A percentile compares a stretch with the other conserved stretches of the same genome.
Evolutionary conservation across 1,140 invertebrate genomes (phyloP).

Genomic region (Temnothorax curvispinosus): DNA sequence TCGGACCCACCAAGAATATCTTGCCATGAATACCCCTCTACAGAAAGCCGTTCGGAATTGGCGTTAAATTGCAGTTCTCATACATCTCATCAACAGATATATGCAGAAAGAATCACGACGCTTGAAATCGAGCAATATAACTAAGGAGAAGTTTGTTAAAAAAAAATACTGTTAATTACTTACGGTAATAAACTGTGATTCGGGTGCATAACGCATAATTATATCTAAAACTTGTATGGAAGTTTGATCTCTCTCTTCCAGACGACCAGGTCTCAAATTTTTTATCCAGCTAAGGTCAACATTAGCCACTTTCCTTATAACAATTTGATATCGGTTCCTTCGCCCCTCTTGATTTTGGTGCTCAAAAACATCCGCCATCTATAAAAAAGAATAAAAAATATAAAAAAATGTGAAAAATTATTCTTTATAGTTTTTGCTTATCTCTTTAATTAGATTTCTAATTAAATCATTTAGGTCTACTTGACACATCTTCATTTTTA

Average conservation of each 20-base stretch:
- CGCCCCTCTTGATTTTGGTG: conserved; percentile 78
- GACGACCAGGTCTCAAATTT: conserved; percentile 83
- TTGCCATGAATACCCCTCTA: too few relatives aligned
- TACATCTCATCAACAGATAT: too few relatives aligned
- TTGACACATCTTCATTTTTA: too few relatives aligned
- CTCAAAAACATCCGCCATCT: conserved; percentile 35
- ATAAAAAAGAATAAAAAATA: not conserved
- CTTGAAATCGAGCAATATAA: too few relatives aligned
- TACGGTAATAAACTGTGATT: not conserved
- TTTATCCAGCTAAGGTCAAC: conserved; percentile 87
- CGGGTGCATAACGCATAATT: conserved; percentile 89
- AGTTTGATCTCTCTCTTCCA: conserved; percentile 87
- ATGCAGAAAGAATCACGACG: too few relatives aligned
- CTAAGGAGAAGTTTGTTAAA: too few relatives aligned
- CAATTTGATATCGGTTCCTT: conserved; percentile 86
- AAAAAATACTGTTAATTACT: not conserved
- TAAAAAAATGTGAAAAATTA: not conserved
- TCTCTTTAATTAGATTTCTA: not conserved
- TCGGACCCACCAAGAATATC: too few relatives aligned
- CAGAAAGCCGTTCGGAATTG: too few relatives aligned
- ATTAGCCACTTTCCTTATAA: conserved; percentile 86
- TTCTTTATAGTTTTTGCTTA: not conserved
- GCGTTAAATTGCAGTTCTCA: too few relatives aligned
- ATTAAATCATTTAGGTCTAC: too few relatives aligned
- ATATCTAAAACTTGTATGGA: conserved; percentile 93